Conservation (phyloP, 2,888 invertebrate species). For the Eremobia ochroleuca region DNA sequence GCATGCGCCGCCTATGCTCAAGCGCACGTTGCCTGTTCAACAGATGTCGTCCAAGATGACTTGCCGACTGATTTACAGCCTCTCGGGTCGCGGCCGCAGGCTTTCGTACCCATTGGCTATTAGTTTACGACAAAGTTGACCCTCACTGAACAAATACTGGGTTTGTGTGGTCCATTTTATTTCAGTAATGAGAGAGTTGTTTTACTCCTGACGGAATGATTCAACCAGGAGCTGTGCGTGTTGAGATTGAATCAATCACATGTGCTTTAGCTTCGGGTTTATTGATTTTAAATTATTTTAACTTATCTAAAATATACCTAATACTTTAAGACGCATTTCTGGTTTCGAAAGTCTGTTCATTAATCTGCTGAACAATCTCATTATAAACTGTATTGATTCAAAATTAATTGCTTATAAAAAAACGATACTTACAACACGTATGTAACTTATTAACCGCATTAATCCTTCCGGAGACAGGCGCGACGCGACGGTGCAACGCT, state of each 20-base stretch:
- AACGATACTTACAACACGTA: too few relatives aligned
- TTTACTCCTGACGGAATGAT: not conserved
- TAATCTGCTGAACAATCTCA: not conserved
- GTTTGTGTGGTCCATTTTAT: constrained; percentile 61
- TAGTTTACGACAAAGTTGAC: constrained; percentile 72
- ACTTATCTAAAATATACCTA: not conserved
- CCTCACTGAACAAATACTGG: constrained; percentile 72
- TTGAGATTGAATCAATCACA: not conserved
- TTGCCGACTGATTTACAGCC: constrained; percentile 81
- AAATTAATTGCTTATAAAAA: not conserved
- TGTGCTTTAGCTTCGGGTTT: not conserved
- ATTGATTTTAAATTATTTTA: not conserved
- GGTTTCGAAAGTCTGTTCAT: too few relatives aligned
- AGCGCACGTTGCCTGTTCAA: constrained; percentile 70
- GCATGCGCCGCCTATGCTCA: constrained; percentile 51
- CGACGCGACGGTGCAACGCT: too few relatives aligned
- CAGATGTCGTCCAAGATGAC: constrained; percentile 81
- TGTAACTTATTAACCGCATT: not conserved
- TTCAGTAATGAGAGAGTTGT: constrained; percentile 9
- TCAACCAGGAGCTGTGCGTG: constrained; percentile 23
- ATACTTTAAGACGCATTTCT: not conserved
- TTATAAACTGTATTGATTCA: not conserved
- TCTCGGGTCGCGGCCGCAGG: constrained; percentile 65
- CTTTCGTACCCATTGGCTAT: constrained; percentile 70
- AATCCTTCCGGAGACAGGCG: too few relatives aligned